Evolutionary conservation across 2,888 invertebrate genomes (phyloP), one percentile per base, ranked within the genome.

Genomic region (Polyploca ridens): DNA sequence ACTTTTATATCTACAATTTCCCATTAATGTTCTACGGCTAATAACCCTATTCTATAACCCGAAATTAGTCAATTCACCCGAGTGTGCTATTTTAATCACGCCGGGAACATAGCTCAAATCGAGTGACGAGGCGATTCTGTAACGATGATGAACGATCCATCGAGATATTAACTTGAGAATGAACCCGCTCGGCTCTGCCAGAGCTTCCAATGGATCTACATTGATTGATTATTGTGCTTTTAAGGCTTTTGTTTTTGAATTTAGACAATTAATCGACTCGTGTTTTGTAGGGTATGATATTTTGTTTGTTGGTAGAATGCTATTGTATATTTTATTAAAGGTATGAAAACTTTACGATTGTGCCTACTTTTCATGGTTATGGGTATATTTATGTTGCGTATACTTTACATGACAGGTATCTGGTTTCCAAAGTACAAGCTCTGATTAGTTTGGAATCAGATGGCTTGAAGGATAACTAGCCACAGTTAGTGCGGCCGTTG

Each of bases 91-190:
- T 63, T 58, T 63, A 54, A 57, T 38, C 38, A 35, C 35, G 16
- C 49, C 63, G 59, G 61, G 46, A 64, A 64, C 61, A 64, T 44
- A 16, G 57, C 57, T 38, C 65, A 64, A 63, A 54, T 38, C 38
- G 65, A 19, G 41, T 74, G 71, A 72, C 59, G 69, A 27, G 41
- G 67, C 58, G 65, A 65, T 60, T 58, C 64, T 60, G 65, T 77
- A 78, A 78, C 74, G 75, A 78, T 76, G 78, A 78, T 74, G 61
- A 68, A 78, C 69, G 74, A 71, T 44, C 38, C 62, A 35, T 57
- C 65, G 59, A 62, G 66, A 61, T 70, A 71, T 65, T 65, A 71
- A 67, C 67, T 63, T 64, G 41, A 64, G 68, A 69, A 67, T 72
- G 66, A 71, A 72, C 71, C 65, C 62, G 64, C 68, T 68, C 64